Evolutionary conservation across 2,797 vertebrate genomes (phyloP), one percentile per base, ranked within the genome.

Genomic region (Mus minutoides): DNA sequence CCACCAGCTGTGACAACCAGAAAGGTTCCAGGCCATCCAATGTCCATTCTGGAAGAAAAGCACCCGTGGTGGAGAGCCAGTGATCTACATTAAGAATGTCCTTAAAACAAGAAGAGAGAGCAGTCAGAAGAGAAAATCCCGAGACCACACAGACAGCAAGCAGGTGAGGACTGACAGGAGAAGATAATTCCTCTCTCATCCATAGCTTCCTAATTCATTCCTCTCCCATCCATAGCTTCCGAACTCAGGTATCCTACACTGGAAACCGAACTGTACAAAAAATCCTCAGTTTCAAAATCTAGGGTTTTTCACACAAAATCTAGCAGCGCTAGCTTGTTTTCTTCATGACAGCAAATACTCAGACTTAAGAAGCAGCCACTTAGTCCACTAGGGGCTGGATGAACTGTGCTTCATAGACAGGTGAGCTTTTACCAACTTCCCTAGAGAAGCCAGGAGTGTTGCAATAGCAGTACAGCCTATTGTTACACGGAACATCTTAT

Each of bases 211-310:
- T 4, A 29, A 40, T 29, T 84, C 90, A 92, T 71, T 29, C 43
- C 75, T 79, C 34, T 58, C 13, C 49, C 24, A 92, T 82, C 40
- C 26, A 14, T 26, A 62, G 56, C 60, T 90, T 78, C 69, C 85
- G 62, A 80, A 77, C 29, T 56, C 37, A 88, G 37, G 60, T 91
- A 37, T 93, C 77, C 93, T 58, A 91, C 89, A 82, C 58, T 73
- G 37, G 87, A 92, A 88, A 96, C 73, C 13, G 26, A 95, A n/a
- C 62, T 92, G 21, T 83, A 10, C n/a, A 75, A 91, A 31, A 90
- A 26, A 13, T 80, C 64, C 92, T 92, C 13, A 49, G 64, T 64
- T 94, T 75, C 43, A 77, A 90, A 93, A 91, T 58, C 2, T 92
- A 60, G 24, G 56, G 14, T 31, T 37, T 78, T 93, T 73, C 83